phyloP scores from a whole-genome alignment of 2,113 vertebrate species.

The Neolamprologus toae region DNA sequence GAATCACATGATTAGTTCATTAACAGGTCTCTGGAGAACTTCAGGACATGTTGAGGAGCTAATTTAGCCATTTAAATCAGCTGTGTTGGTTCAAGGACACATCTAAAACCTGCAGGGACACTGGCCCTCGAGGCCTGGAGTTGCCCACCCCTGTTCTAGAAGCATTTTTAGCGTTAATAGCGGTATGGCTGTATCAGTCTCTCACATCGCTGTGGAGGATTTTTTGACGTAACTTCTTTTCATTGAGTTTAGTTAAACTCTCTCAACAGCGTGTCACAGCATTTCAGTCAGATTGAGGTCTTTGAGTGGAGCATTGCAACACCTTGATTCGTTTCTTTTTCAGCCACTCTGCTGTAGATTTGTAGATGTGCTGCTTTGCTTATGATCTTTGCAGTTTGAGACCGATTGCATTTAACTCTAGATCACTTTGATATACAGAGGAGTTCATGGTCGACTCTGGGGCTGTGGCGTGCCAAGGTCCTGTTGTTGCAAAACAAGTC shows the following conservation, averaged over 20 bases:
- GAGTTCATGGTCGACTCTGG: neutral
- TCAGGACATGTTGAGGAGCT: fast-evolving
- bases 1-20: fast-evolving
- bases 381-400: neutral
- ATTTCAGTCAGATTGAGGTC: neutral
- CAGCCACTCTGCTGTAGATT: neutral
- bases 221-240: neutral
- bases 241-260: neutral
- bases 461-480: neutral
- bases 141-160: fast-evolving
- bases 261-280: neutral
- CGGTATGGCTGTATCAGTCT: neutral
- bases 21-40: fast-evolving
- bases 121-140: neutral
- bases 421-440: neutral
- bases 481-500: neutral
- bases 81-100: neutral
- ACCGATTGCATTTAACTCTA: neutral
- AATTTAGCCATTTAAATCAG: neutral
- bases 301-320: neutral
- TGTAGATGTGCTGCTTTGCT: neutral
- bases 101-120: neutral
- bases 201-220: neutral
- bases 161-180: fast-evolving
- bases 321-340: neutral